Base-by-base conservation (phyloP, 2,113 vertebrate species). In the Pelodiscus sinensis region DNA sequence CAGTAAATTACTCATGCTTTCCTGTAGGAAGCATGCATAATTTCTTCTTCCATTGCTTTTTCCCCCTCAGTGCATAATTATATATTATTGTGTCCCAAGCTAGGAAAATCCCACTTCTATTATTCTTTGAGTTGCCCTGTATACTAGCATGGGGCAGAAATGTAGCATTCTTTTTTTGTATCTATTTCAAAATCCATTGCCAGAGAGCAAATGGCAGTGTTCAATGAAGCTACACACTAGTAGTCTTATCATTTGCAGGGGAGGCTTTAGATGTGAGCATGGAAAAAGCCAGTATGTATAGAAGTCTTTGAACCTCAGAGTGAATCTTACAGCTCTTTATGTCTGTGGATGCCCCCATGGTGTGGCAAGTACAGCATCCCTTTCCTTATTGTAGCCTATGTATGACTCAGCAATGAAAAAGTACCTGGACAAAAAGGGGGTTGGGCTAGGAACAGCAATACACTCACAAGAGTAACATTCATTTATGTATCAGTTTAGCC, bases 1-100 rank as follows among this genome's bases (percentile, higher is more conserved):
- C 73, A 89, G 0, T 84, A 85, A 75, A 93, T 97, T 97, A 94
- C 84, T 96, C 92, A 96, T 92, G 62, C 16, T 96, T 97, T 92
- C 83, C 93, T 92, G 92, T 90, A 95, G 85, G 51, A 91, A 52
- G 44, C 57, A 65, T 77, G 25, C 16, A 89, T 87, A 54, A 92
- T 97, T 97, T 97, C 87, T 92, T 97, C 97, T 95, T 81, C 14
- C 60, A 0, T 44, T 15, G 24, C 12, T 16, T 35, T 21, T n/a
- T 68, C 6, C 35, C 73, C 78, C 82, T 62, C 12, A 35, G 78
- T 79, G 24, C 3, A 62, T 51, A 27, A 56, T 8, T 51, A 29
- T 92, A 86, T 85, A 68, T 89, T 38, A 31, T 82, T 91, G 92
- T 93, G 58, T 54, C 75, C 5, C 29, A 81, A 71, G 65, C 50